phyloP scores from a whole-genome alignment of 2,797 vertebrate species.

The Limnodromus scolopaceus region DNA sequence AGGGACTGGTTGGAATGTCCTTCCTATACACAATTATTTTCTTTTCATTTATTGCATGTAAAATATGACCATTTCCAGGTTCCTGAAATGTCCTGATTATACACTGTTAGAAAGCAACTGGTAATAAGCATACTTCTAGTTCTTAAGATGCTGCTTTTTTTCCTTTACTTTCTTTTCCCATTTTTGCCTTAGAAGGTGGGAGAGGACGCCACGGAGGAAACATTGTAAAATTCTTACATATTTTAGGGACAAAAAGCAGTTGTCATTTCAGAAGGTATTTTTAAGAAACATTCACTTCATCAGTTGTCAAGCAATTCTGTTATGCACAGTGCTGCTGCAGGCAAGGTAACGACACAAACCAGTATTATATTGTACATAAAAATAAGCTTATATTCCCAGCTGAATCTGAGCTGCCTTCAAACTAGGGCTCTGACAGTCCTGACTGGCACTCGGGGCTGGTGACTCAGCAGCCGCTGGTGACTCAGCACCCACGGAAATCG shows the following conservation, averaged over 20 bases:
- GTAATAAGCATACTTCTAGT: neutral
- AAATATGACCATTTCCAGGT: neutral
- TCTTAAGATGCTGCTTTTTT: neutral
- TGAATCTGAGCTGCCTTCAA: conserved; percentile 28
- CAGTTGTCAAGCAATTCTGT: neutral
- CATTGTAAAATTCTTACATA: neutral
- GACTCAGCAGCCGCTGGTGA: conserved; percentile 38
- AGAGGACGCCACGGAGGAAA: conserved; percentile 6
- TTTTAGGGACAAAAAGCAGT: conserved; percentile 19
- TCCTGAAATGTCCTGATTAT: neutral
- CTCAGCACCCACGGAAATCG: neutral
- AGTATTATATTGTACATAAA: neutral
- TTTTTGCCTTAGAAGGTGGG: neutral
- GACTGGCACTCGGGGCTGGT: neutral
- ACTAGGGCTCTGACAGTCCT: neutral
- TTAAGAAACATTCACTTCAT: neutral
- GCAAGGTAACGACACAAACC: neutral
- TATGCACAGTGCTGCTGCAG: neutral
- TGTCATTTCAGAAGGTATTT: neutral
- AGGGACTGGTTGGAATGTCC: neutral
- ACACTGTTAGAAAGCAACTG: neutral
- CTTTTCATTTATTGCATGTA: neutral
- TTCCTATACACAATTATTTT: neutral
- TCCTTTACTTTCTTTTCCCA: neutral
- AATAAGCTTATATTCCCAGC: neutral